Evolutionary conservation across 2,888 invertebrate species (phyloP).

Genomic region (Glaucopsyche alexis): DNA sequence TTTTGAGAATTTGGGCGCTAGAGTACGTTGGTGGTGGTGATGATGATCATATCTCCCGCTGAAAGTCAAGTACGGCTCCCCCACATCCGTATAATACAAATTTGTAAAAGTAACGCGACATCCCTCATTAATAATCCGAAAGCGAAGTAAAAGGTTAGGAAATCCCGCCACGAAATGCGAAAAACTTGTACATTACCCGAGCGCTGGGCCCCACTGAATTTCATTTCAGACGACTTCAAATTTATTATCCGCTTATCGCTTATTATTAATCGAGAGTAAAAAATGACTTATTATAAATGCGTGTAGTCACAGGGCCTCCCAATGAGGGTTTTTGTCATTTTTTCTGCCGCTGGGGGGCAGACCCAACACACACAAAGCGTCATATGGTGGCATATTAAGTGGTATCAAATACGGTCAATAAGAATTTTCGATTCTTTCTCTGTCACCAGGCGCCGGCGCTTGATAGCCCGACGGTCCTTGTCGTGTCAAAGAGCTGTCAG

Average conservation of each 20-base stretch:
- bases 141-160: conserved; percentile 27
- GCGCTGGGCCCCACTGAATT: conserved; percentile 17
- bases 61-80: neutral
- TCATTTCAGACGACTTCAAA: neutral
- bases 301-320: too few relatives aligned
- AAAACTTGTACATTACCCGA: conserved; percentile 35
- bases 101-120: conserved; percentile 18
- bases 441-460: too few relatives aligned
- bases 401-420: too few relatives aligned
- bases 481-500: too few relatives aligned
- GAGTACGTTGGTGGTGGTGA: too few relatives aligned
- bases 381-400: too few relatives aligned
- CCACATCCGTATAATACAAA: conserved; percentile 9
- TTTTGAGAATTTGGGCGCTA: too few relatives aligned
- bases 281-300: neutral
- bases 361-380: too few relatives aligned
- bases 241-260: conserved; percentile 16
- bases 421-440: too few relatives aligned
- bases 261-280: neutral
- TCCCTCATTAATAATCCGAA: conserved; percentile 33
- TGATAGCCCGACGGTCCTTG: too few relatives aligned
- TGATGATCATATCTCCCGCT: neutral
- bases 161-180: conserved; percentile 26
- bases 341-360: too few relatives aligned
- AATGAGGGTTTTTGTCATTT: too few relatives aligned